Base-by-base conservation (phyloP, 2,113 vertebrate genomes). In the Alces alces region DNA sequence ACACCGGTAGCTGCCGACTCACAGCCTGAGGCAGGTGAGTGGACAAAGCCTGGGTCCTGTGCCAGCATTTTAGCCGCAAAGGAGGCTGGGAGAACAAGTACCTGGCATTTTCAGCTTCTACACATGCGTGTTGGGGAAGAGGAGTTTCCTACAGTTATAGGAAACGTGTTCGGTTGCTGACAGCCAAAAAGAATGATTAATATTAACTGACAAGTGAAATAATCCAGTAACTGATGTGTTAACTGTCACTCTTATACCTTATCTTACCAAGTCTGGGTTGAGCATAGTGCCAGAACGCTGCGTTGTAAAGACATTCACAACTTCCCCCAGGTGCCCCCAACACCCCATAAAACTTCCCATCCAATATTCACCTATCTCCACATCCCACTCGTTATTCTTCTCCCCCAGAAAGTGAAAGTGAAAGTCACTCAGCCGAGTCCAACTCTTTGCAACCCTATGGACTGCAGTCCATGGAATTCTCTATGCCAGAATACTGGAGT, bases 1-100 rank as follows among this genome's bases (percentile, higher is more conserved):
- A 9, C 0, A 0, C 36, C 43, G 78, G 43, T 55, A 82, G 79
- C 36, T 27, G 33, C 47, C 3, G 7, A 23, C 3, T 70, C 58
- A 17, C 17, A 25, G 66, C 19, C n/a, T 23, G 17, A 57, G n/a
- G 14, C 55, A 45, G 79, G 36, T 85, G 43, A 39, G 0, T 0
- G 15, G 47, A 33, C 39, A 76, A 58, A 89, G 39, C 33, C 70
- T 16, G 16, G 30, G 21, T 66, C 10, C 7, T 4, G 9, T 0
- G 4, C 57, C 82, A 33, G 90, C 45, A 64, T 76, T n/a, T 55
- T 66, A 64, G 87, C 55, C 54, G 58, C 78, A 73, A 89, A 93
- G 91, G 90, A 93, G 12, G 36, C 64, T 83, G 55, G 80, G n/a
- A 70, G 57, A 82, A 70, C 39, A 73, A 52, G 25, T 50, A 27